These are phyloP conservation scores for Hemibagrus wyckioides DNA, from an alignment of 2,113 vertebrate species.

Conservation along the genomic window DNA sequence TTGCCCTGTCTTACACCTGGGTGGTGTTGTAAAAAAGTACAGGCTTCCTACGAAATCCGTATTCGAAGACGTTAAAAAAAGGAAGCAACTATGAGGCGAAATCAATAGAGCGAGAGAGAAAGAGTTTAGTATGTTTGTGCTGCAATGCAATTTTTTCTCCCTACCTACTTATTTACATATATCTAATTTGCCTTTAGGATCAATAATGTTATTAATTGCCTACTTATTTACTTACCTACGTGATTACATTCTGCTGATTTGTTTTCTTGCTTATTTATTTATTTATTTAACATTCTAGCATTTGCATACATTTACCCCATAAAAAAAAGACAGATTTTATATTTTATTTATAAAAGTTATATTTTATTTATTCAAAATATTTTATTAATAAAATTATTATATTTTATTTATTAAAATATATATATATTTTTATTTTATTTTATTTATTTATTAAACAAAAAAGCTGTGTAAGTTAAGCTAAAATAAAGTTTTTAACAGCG, in stretches of 20 bases:
- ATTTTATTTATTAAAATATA: no score
- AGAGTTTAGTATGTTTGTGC: neutral
- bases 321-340: neutral
- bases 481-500: neutral
- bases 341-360: no score
- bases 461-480: neutral
- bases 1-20: neutral
- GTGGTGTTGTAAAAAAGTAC: neutral
- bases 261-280: no score
- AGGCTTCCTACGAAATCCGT: neutral
- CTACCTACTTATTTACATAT: neutral
- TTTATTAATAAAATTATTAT: no score
- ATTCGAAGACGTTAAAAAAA: no score
- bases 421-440: no score
- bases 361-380: no score
- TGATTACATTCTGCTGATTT: no score
- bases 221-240: no score
- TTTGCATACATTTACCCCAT: neutral
- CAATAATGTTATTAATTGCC: neutral
- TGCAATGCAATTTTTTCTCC: neutral
- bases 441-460: neutral
- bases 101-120: neutral
- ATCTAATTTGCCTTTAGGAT: neutral
- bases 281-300: neutral
- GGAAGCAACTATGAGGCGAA: neutral